Conservation (phyloP, 2,888 invertebrate genomes). For the Steinernema carpocapsae region DNA sequence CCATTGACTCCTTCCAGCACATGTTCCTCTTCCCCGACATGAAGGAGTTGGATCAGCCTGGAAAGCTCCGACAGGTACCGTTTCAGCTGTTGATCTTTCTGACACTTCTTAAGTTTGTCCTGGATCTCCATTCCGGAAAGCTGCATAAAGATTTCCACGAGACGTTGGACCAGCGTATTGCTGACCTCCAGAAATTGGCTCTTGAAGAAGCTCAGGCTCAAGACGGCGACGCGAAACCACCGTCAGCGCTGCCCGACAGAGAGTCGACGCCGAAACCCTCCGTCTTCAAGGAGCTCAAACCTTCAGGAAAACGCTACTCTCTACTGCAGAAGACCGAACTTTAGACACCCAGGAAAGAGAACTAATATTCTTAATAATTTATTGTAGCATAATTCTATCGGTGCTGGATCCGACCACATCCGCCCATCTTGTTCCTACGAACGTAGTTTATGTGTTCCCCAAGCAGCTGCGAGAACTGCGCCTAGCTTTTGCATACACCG, state of each 20-base stretch:
- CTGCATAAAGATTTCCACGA: conserved; percentile 94
- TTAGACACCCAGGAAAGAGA: conserved; percentile 38
- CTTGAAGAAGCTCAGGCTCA: conserved; percentile 60
- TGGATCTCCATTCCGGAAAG: conserved; percentile 93
- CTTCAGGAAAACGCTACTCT: conserved; percentile 94
- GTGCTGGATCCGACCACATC: not conserved
- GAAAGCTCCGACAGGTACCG: conserved; percentile 71
- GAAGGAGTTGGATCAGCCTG: conserved; percentile 71
- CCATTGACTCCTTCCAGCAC: conserved; percentile 94
- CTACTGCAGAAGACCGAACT: conserved; percentile 74
- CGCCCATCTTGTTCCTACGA: not conserved
- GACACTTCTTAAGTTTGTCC: conserved; percentile 74
- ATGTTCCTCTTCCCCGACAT: conserved; percentile 95
- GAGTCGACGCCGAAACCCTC: conserved; percentile 73
- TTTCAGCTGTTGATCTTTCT: conserved; percentile 76
- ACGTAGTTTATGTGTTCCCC: not conserved
- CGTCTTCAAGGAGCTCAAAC: conserved; percentile 90
- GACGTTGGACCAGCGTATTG: conserved; percentile 79
- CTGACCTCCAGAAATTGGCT: conserved; percentile 61
- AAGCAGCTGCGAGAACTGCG: conserved; percentile 3
- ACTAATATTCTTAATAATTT: conserved; percentile 14
- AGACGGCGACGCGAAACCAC: conserved; percentile 49
- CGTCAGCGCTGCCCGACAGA: conserved; percentile 83
- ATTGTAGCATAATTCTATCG: conserved; percentile 30
- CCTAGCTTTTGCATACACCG: not conserved